phyloP scores from a whole-genome alignment of 2,888 invertebrate species.

The Hypolimnas misippus region DNA sequence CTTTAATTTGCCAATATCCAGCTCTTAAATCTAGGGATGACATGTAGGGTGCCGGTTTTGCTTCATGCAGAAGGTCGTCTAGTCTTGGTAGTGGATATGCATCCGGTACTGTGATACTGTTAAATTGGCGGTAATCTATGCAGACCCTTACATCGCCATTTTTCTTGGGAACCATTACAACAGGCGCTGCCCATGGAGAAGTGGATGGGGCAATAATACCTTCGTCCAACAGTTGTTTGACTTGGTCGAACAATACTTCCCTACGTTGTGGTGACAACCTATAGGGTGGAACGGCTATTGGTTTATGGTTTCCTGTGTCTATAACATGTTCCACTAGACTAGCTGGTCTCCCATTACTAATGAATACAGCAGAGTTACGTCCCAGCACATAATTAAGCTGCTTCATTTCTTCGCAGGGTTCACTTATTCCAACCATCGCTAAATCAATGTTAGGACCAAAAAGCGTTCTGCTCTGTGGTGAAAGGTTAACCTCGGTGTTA shows the following conservation, averaged over 20 bases:
- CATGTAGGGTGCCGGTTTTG: conserved; percentile 44
- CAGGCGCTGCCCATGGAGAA: conserved; percentile 49
- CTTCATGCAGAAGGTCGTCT: conserved; percentile 45
- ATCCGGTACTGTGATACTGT: conserved; percentile 49
- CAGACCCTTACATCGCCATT: conserved; percentile 46
- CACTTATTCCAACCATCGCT: background rate
- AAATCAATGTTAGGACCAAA: no score
- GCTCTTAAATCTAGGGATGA: conserved; percentile 42
- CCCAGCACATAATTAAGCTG: background rate
- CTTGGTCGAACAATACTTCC: conserved; percentile 33
- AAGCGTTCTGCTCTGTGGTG: no score
- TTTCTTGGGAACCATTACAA: conserved; percentile 47
- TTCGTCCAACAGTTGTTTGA: conserved; percentile 48
- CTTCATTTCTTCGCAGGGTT: background rate
- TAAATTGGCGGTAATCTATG: conserved; percentile 50
- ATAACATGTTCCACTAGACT: conserved; percentile 21
- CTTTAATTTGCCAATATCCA: conserved; percentile 45
- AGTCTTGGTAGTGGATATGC: conserved; percentile 46
- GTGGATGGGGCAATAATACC: conserved; percentile 46
- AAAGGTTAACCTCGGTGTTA: no score
- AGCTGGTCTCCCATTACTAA: conserved; percentile 21
- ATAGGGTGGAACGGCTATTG: conserved; percentile 55
- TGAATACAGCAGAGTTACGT: conserved; percentile 15
- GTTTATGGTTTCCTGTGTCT: conserved; percentile 32
- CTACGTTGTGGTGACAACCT: conserved; percentile 49